Conservation (phyloP, 2,888 invertebrate genomes). For the Scaptomyza parva region DNA sequence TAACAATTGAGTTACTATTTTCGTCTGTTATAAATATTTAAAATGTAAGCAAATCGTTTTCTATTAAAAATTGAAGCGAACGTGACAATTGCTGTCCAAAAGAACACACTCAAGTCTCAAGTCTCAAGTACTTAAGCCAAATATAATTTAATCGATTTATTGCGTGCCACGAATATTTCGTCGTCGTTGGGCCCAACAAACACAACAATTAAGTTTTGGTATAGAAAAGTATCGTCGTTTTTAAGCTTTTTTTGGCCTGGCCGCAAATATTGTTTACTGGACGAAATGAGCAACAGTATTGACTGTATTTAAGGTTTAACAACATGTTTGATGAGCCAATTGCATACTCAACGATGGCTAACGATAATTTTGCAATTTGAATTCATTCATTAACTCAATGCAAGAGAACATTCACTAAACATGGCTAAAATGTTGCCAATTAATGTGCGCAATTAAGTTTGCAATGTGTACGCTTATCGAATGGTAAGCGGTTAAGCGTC, state of each 20-base stretch:
- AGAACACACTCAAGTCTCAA: too few species aligned
- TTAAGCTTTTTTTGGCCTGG: slow-evolving; percentile 16
- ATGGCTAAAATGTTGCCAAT: slow-evolving; percentile 51
- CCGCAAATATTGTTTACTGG: slow-evolving; percentile 67
- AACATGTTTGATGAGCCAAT: slow-evolving; percentile 44
- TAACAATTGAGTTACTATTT: too few species aligned
- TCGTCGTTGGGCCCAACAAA: background rate
- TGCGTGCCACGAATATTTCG: slow-evolving; percentile 70
- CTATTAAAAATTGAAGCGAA: slow-evolving; percentile 28
- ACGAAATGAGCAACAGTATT: slow-evolving; percentile 41
- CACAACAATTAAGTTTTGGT: slow-evolving; percentile 50
- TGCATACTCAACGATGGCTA: slow-evolving; percentile 15
- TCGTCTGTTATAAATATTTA: slow-evolving; percentile 13
- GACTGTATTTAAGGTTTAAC: slow-evolving; percentile 27
- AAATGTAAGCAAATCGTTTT: slow-evolving; percentile 10
- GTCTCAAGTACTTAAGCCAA: slow-evolving; percentile 45
- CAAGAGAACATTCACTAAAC: slow-evolving; percentile 21
- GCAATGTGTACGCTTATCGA: slow-evolving; percentile 62
- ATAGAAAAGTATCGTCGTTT: slow-evolving; percentile 3
- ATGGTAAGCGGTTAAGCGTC: slow-evolving; percentile 34
- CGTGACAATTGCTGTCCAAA: slow-evolving; percentile 35
- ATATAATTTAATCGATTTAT: slow-evolving; percentile 76
- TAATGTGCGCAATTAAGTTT: slow-evolving; percentile 75
- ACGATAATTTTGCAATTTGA: slow-evolving; percentile 22
- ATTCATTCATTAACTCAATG: slow-evolving; percentile 57